phyloP scores from a whole-genome alignment of 1,140 invertebrate species.

The Thrips palmi region DNA sequence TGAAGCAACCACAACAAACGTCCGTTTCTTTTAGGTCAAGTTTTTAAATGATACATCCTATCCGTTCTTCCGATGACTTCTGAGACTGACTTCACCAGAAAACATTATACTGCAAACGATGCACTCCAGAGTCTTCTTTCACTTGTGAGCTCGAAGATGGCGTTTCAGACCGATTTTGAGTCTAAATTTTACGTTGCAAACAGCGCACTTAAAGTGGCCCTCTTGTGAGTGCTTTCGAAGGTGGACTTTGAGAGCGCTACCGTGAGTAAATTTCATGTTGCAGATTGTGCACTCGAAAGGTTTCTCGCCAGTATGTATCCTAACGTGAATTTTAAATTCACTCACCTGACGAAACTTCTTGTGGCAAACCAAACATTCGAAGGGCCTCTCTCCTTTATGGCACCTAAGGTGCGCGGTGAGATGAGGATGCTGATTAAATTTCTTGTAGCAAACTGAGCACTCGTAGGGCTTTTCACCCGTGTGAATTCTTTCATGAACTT shows the following conservation, averaged over 20 bases:
- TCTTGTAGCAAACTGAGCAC: slow-evolving; percentile 27
- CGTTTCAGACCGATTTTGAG: too few species aligned
- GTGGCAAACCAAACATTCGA: slow-evolving; percentile 3
- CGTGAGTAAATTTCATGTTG: slow-evolving; percentile 19
- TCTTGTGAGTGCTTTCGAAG: background rate
- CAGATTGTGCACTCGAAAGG: slow-evolving; percentile 22
- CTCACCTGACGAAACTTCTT: slow-evolving; percentile 14
- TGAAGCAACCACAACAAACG: too few species aligned
- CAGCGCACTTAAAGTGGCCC: slow-evolving; percentile 1
- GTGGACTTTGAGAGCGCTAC: slow-evolving; percentile 5
- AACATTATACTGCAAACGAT: too few species aligned
- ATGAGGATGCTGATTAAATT: background rate
- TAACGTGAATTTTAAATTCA: slow-evolving; percentile 9
- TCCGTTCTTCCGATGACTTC: too few species aligned
- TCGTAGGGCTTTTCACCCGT: slow-evolving; percentile 13
- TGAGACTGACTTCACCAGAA: too few species aligned
- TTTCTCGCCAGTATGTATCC: slow-evolving; percentile 14
- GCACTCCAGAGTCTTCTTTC: too few species aligned
- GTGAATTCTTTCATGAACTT: slow-evolving; percentile 12
- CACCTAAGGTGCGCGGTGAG: slow-evolving; percentile 2
- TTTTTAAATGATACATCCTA: too few species aligned
- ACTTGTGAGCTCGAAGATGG: too few species aligned
- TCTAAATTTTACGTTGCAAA: too few species aligned
- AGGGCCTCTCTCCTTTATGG: slow-evolving; percentile 7
- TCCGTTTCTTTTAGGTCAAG: too few species aligned